phyloP scores from a whole-genome alignment of 2,113 vertebrate genomes.

The Corvus cornix region DNA sequence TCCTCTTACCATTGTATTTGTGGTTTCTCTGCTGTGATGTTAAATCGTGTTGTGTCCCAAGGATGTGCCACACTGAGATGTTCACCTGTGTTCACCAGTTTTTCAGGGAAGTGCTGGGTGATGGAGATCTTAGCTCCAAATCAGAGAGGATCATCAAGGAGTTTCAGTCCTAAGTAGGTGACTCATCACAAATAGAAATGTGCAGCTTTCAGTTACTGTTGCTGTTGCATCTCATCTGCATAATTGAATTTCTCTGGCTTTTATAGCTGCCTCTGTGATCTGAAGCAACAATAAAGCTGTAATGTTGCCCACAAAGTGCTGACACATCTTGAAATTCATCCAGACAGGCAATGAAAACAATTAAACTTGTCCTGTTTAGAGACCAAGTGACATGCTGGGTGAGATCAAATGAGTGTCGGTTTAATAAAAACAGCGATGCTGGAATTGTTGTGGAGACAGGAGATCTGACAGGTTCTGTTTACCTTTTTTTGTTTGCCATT shows the following conservation, averaged over 20 bases:
- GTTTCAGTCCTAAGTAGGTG: neutral
- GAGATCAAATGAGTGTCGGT: neutral
- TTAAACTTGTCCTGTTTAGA: neutral
- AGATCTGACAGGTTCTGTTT: neutral
- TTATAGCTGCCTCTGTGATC: neutral
- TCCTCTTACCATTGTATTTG: neutral
- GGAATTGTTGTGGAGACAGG: neutral
- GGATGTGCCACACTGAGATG: neutral
- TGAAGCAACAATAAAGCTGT: conserved; percentile 5
- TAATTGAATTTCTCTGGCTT: neutral
- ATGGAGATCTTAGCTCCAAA: neutral
- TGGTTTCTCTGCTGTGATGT: neutral
- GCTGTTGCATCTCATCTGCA: neutral
- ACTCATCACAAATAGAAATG: neutral
- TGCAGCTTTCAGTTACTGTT: neutral
- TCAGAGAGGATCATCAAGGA: neutral
- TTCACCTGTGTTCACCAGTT: neutral
- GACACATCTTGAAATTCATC: neutral
- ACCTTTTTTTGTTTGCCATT: neutral
- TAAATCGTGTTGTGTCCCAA: neutral
- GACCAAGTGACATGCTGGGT: neutral
- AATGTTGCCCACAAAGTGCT: neutral
- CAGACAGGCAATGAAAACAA: neutral
- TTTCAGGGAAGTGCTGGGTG: neutral
- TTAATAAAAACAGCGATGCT: neutral